Percentiles rank a stretch among this genome's conserved stretches.
These are phyloP conservation scores for Neosilurus hyrtlii DNA, from an alignment of 2,797 vertebrate genomes.

Conservation along the genomic window DNA sequence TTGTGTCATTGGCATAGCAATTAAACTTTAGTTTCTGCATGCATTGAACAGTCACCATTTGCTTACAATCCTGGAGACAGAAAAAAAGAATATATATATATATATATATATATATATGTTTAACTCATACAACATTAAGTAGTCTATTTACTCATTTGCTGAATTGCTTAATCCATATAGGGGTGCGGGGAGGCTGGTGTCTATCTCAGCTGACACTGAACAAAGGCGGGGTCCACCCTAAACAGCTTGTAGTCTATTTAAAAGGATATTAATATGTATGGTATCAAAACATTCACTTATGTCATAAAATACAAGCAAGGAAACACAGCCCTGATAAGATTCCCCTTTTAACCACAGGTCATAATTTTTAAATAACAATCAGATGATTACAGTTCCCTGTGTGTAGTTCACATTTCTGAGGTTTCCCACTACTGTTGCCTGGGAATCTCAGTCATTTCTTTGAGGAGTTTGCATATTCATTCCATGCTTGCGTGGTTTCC, in stretches of 20 bases:
- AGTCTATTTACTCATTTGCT: too few species aligned
- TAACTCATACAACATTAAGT: not conserved
- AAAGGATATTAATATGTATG: not conserved
- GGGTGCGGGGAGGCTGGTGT: too few species aligned
- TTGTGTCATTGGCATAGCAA: not conserved
- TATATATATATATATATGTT: not conserved
- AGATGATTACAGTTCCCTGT: not conserved
- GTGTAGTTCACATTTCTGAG: not conserved
- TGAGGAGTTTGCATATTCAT: too few species aligned
- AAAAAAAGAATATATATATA: not conserved
- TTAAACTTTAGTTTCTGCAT: not conserved
- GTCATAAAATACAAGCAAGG: not conserved
- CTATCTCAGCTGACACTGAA: too few species aligned
- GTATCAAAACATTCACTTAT: not conserved
- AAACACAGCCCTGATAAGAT: not conserved
- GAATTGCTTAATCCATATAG: too few species aligned
- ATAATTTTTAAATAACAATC: not conserved
- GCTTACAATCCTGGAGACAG: not conserved
- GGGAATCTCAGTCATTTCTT: too few species aligned
- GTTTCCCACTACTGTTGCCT: not conserved
- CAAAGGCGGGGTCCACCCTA: too few species aligned
- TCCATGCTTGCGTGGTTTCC: too few species aligned
- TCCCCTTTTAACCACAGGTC: not conserved
- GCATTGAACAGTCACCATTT: not conserved
- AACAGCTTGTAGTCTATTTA: not conserved